These are phyloP conservation scores for Hypomesus transpacificus DNA, from an alignment of 2,113 vertebrate genomes.

Conservation along the genomic window DNA sequence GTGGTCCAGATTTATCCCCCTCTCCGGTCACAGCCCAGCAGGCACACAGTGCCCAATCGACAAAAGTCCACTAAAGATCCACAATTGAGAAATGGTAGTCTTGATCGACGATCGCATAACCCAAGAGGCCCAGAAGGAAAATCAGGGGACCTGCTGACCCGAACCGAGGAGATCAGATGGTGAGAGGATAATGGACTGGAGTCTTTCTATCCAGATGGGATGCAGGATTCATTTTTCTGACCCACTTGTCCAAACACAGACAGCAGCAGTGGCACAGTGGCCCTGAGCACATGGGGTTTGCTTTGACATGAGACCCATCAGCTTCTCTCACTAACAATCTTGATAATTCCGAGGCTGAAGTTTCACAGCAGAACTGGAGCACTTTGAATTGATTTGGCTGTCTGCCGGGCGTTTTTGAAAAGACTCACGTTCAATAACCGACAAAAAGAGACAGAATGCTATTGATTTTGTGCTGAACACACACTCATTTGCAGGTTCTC, in stretches of 20 bases:
- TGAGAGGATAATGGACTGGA: conserved; percentile 54
- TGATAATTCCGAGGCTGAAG: conserved; percentile 57
- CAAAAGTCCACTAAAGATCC: neutral
- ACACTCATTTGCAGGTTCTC: too few relatives aligned
- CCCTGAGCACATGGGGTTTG: conserved; percentile 36
- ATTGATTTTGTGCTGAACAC: neutral
- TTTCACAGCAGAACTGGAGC: conserved; percentile 38
- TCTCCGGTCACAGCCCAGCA: conserved; percentile 8
- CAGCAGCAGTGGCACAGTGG: neutral
- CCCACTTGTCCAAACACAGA: conserved; percentile 52
- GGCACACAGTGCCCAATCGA: neutral
- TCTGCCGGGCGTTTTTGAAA: conserved; percentile 3
- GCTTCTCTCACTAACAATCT: conserved; percentile 50
- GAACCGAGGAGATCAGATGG: neutral
- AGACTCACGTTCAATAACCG: neutral
- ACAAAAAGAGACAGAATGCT: neutral
- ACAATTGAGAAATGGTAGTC: neutral
- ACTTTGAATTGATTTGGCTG: conserved; percentile 28
- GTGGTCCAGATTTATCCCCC: conserved; percentile 12
- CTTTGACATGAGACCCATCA: conserved; percentile 47
- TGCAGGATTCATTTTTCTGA: conserved; percentile 55
- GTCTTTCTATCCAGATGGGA: conserved; percentile 49
- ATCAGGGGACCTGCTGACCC: too few relatives aligned
- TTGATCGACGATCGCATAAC: too few relatives aligned
- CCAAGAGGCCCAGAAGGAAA: too few relatives aligned